Conservation (phyloP, 2,888 invertebrate genomes). For the Microctonus brassicae region DNA sequence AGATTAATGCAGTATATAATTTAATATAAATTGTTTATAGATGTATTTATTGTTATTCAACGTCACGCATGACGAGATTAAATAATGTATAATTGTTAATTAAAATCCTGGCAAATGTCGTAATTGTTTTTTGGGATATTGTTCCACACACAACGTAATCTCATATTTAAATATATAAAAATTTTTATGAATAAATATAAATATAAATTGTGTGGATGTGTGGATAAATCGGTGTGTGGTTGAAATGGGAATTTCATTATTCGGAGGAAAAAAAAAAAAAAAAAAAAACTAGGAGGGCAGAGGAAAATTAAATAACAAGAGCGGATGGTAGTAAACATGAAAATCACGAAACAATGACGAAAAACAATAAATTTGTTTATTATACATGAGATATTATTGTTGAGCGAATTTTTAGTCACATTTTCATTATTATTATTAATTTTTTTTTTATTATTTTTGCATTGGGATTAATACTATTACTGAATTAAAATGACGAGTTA, state of each 20-base stretch:
- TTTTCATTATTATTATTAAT: neutral
- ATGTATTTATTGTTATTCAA: too few relatives aligned
- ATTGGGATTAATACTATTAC: neutral
- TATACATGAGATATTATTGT: neutral
- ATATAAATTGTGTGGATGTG: neutral
- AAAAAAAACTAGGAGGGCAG: neutral
- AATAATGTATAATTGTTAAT: neutral
- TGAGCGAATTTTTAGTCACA: neutral
- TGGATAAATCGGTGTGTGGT: neutral
- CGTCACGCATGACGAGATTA: neutral
- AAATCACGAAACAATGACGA: neutral
- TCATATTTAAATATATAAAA: neutral
- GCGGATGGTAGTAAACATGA: neutral
- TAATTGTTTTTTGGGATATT: neutral
- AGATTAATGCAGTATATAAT: too few relatives aligned
- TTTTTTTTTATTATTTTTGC: neutral
- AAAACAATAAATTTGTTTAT: neutral
- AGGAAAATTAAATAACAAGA: too few relatives aligned
- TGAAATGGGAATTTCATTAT: neutral
- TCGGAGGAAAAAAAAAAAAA: neutral
- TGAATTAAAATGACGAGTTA: neutral
- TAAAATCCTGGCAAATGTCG: neutral
- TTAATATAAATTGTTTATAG: too few relatives aligned
- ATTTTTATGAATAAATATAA: neutral
- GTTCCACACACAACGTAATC: neutral